Percentiles rank a stretch among this genome's conserved stretches.
phyloP scores from a whole-genome alignment of 1,140 invertebrate species.

The Hirudo medicinalis region DNA sequence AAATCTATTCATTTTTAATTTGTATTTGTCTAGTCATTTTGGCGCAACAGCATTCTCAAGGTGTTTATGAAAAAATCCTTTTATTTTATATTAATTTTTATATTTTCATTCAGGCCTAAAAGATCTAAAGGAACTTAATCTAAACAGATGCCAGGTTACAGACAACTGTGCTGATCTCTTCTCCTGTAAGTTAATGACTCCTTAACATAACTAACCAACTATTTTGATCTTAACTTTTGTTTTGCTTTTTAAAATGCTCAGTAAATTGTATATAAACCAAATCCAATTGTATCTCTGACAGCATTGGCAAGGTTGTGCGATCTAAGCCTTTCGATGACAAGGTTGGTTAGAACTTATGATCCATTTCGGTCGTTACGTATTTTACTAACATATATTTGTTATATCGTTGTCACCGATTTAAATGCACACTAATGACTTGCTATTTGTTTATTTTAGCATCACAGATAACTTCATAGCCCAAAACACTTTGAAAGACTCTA shows the following conservation, averaged over 20 bases:
- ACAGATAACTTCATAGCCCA: neutral
- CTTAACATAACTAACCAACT: neutral
- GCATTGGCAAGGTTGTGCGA: neutral
- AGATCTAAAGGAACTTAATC: neutral
- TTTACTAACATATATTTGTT: neutral
- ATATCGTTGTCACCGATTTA: neutral
- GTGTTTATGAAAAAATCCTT: neutral
- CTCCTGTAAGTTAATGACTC: neutral
- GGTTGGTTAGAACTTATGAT: neutral
- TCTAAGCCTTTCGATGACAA: neutral
- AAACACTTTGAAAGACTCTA: neutral
- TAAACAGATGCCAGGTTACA: neutral
- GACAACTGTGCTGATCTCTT: neutral
- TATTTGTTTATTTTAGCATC: constrained; percentile 3
- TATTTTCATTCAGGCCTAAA: neutral
- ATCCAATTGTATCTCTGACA: neutral
- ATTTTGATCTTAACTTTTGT: neutral
- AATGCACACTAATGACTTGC: too few species aligned
- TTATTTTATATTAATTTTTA: neutral
- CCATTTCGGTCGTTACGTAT: too few species aligned
- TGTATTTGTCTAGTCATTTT: too few species aligned
- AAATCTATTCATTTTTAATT: too few species aligned
- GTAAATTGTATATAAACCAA: neutral
- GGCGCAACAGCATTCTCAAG: neutral
- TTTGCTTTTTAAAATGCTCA: neutral